Evolutionary conservation across 2,888 invertebrate genomes (phyloP), one percentile per base, ranked within the genome.

Genomic region (Craniophora ligustri): DNA sequence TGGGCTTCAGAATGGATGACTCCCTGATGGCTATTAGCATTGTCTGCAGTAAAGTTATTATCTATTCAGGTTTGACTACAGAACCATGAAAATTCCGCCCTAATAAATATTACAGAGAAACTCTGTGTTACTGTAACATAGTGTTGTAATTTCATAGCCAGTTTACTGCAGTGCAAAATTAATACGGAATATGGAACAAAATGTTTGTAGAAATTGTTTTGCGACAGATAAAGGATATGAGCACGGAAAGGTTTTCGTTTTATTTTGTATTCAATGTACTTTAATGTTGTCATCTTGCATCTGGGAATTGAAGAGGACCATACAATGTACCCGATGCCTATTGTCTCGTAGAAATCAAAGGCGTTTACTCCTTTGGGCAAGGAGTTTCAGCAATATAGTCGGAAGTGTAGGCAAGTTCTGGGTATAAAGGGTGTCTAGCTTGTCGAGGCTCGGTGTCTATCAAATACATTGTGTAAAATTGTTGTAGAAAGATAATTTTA

Each of bases 11-110:
- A 67, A 76, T 72, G 60, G 53, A 72, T 54, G 39, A 28, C 42
- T 57, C 64, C 71, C 58, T 64, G 67, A 69, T 55, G 62, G 60
- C 57, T 62, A 51, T 58, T 69, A 67, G 53, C 35, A 34, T 18
- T 21, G 34, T 6, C 14, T 10, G 19, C 38, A 53, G 49, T 45
- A 5, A n/a, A 35, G 36, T 50, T 50, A 61, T 57, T 49, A 63
- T 60, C 60, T 51, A 49, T 41, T 38, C 45, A 39, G 34, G 42
- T 61, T 61, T 36, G 19, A 38, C 38, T 26, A 6, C 5, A 15
- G 35, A 44, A 49, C 13, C 23, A 34, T 28, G 46, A 58, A 56
- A 56, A 47, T 57, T 55, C 47, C 40, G 35, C 56, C 34, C 13
- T 50, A 47, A 50, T 45, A 50, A 58, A 65, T 47, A 15, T n/a